phyloP scores from a whole-genome alignment of 2,113 vertebrate genomes.

The Ceyx cyanopectus region DNA sequence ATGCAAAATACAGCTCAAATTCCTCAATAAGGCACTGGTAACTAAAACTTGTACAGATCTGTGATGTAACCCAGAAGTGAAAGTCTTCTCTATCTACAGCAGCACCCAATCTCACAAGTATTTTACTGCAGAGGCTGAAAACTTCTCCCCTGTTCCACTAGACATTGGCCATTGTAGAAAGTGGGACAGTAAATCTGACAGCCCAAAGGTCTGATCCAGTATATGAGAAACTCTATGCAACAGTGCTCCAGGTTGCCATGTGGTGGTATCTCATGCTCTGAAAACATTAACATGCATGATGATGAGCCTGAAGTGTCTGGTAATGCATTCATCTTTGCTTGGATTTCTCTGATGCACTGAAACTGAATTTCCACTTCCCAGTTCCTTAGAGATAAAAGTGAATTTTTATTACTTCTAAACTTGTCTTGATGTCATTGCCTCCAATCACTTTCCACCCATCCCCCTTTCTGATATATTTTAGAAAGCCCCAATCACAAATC shows the following conservation, averaged over 20 bases:
- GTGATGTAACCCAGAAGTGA: neutral
- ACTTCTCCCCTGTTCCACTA: accelerated
- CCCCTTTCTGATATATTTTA: neutral
- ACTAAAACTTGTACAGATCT: neutral
- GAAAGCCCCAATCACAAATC: neutral
- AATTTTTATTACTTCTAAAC: constrained; percentile 2
- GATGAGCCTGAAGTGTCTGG: neutral
- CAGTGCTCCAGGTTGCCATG: neutral
- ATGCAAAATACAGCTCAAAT: neutral
- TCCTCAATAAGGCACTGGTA: neutral
- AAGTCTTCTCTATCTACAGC: neutral
- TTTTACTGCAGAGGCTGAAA: neutral
- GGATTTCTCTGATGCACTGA: neutral
- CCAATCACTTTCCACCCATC: neutral
- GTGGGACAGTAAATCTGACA: neutral
- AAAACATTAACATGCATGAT: neutral
- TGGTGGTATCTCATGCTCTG: neutral
- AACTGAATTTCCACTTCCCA: neutral
- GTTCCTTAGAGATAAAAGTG: neutral
- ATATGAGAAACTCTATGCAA: neutral
- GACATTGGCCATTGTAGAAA: neutral
- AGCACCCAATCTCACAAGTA: neutral
- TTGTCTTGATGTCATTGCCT: neutral
- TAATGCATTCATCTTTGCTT: neutral
- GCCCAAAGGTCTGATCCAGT: neutral